These are phyloP conservation scores for Heliconius himera DNA, from an alignment of 1,140 invertebrate species.

Conservation along the genomic window DNA sequence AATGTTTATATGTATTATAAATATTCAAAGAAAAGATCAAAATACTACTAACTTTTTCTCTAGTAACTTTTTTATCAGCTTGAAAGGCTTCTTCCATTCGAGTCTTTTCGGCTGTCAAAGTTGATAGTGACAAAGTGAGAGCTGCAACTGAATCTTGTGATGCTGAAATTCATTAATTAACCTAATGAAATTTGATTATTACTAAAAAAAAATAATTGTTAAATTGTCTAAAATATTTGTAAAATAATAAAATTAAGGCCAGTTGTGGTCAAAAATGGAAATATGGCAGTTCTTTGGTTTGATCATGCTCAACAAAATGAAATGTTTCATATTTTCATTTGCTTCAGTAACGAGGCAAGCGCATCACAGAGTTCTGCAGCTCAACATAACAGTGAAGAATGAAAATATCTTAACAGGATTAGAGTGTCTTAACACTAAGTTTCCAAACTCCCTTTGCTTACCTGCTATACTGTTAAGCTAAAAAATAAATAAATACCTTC, in stretches of 20 bases:
- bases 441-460: too few relatives aligned
- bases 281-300: too few relatives aligned
- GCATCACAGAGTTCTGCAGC: too few relatives aligned
- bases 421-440: too few relatives aligned
- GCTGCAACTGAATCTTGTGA: conserved; percentile 82
- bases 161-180: conserved; percentile 40
- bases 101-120: conserved; percentile 91
- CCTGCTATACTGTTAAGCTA: too few relatives aligned
- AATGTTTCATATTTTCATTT: too few relatives aligned
- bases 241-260: not conserved
- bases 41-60: conserved; percentile 81
- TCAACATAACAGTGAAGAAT: too few relatives aligned
- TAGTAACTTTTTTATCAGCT: conserved; percentile 88
- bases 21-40: not conserved
- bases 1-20: too few relatives aligned
- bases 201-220: not conserved
- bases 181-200: not conserved
- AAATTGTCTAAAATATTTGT: not conserved
- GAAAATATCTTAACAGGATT: too few relatives aligned
- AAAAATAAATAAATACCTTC: conserved; percentile 39
- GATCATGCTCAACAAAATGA: too few relatives aligned
- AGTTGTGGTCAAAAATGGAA: too few relatives aligned
- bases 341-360: too few relatives aligned
- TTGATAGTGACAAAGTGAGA: conserved; percentile 88
- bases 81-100: conserved; percentile 92